Base-by-base conservation (phyloP, 2,888 invertebrate species). In the Trichopoda pennipes region DNA sequence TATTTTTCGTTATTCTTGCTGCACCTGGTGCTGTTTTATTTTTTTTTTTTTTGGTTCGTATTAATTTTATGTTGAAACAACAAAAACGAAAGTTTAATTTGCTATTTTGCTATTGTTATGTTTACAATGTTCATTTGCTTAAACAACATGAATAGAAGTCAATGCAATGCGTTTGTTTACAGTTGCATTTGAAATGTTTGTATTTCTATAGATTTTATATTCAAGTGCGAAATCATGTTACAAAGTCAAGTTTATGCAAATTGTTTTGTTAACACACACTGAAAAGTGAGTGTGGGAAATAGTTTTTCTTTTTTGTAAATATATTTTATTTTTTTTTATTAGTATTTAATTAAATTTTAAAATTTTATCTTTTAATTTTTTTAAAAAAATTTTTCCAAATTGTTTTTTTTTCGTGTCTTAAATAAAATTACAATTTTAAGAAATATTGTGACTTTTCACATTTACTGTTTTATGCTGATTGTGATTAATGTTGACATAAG, bases 221-320 rank as follows among this genome's bases (percentile, higher is more conserved):
- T 78, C 81, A 81, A 84, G 85, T 85, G 84, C 85, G 77, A 85
- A 85, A 77, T 82, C 82, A 84, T 83, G 84, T 84, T 77, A 74
- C 84, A 84, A 84, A 84, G 85, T 84, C 85, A 84, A 85, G 85
- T 83, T 80, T 83, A 81, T 84, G 77, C 60, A 79, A 75, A 80
- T 76, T 63, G 66, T 23, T 66, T 44, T 28, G 28, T 28, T 28
- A 60, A 21, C 49, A 44, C 10, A 44, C 32, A 42, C 38, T 51
- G 51, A 38, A 53, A 12, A 63, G 7, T 63, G 23, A 64, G n/a
- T 19, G 64, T 49, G 10, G 53, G 53, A 61, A 61, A 73, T 60
- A 21, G 2, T 44, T 32, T 55, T 55, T 32, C 44, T 47, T 19
- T 35, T 16, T 42, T 16, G 9, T 28, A 1, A 47, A 14, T 19